Evolutionary conservation across 1,140 invertebrate genomes (phyloP), one percentile per base, ranked within the genome.

Genomic region (Triops longicaudatus): DNA sequence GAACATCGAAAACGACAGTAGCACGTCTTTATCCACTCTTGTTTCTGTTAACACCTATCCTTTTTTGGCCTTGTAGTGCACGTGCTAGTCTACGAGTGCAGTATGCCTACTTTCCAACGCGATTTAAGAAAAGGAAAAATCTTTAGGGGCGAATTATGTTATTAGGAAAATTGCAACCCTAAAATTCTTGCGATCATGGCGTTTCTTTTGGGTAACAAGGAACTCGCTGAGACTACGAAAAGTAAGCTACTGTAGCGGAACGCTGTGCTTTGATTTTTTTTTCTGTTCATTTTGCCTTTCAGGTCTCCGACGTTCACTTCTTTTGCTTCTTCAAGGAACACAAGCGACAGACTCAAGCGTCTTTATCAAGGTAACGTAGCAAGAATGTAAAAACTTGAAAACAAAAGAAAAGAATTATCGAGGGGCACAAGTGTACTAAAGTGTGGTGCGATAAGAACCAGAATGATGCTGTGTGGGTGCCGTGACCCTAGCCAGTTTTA

Each of bases 131-230:
- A n/a, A 63, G 50, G 2, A 63, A 9, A 22, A 0, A 37, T 37
- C 31, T 14, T 0, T 9, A 14, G 50, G 22, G 14, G 17, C 14
- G 14, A 63, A 63, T 63, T 63, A 22, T 63, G 50, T 63, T 63
- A 63, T 63, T 22, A 63, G 50, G 50, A 63, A 63, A 63, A 63
- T 63, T 63, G 50, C 50, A 63, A 63, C 50, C 14, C 17, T 63
- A 63, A 63, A 63, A n/a, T 63, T 22, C 22, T 63, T 10, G 50
- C 17, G 50, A 63, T 44, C 43, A 44, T 63, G 22, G 50, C 6
- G 17, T 12, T 63, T 63, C 1, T 17, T 37, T 37, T 7, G 10
- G 22, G 50, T 22, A 17, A 14, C 50, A 4, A 14, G 2, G 50
- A 63, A 63, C 50, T 63, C 17, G 50, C 9, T 63, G 17, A 63